A percentile compares a stretch with the other conserved stretches of the same genome.
phyloP scores from a whole-genome alignment of 1,140 invertebrate species.

The Drosophila bipectinata region DNA sequence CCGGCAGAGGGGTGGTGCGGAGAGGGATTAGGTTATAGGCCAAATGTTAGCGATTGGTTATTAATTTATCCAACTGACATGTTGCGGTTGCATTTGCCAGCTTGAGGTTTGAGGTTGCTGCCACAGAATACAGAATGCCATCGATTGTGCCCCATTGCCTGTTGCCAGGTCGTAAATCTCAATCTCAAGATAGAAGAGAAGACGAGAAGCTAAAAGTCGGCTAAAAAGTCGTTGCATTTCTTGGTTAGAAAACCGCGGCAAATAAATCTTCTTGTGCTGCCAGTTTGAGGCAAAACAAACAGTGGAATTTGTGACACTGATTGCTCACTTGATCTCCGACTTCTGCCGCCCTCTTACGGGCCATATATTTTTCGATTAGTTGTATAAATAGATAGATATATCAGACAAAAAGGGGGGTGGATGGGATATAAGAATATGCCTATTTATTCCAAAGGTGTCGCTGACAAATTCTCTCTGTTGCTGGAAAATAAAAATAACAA shows the following conservation, averaged over 20 bases:
- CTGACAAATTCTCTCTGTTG: conserved; percentile 33
- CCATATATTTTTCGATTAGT: not conserved
- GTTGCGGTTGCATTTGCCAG: not conserved
- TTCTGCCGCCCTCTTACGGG: not conserved
- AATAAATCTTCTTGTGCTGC: conserved; percentile 55
- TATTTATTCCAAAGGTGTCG: not conserved
- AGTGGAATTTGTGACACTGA: conserved; percentile 58
- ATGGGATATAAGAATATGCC: too few relatives aligned
- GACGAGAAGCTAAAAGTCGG: conserved; percentile 27
- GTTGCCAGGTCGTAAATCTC: conserved; percentile 60
- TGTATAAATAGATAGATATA: conserved; percentile 19
- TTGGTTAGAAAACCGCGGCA: conserved; percentile 32
- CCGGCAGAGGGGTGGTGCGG: not conserved
- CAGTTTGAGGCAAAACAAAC: conserved; percentile 22
- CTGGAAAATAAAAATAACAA: conserved; percentile 39
- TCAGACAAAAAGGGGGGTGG: not conserved
- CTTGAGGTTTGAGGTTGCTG: conserved; percentile 2
- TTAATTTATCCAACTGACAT: conserved; percentile 28
- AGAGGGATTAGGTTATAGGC: not conserved
- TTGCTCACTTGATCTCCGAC: conserved; percentile 41
- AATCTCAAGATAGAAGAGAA: conserved; percentile 16
- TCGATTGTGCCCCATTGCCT: conserved; percentile 8
- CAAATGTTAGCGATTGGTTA: conserved; percentile 46
- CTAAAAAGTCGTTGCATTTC: not conserved
- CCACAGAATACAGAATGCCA: not conserved